Evolutionary conservation across 2,888 invertebrate genomes (phyloP).

Genomic region (Cephus rjabovi): DNA sequence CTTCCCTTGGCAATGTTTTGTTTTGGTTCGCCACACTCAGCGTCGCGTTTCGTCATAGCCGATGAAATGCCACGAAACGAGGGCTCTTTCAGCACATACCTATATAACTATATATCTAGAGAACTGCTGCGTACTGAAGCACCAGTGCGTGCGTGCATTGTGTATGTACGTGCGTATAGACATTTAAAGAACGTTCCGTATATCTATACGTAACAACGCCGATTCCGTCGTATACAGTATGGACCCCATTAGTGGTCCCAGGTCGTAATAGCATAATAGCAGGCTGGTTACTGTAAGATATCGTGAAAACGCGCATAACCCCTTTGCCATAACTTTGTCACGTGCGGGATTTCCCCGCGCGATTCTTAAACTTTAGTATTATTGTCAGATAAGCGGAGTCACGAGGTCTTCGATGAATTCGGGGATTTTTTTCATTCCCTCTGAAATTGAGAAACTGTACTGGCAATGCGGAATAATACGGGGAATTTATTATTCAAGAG

Average conservation of each 20-base stretch:
- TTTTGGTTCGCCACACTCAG: neutral
- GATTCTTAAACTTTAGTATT: neutral
- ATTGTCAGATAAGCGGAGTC: neutral
- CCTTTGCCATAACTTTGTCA: conserved; percentile 24
- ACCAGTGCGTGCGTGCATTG: neutral
- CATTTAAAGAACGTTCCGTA: neutral
- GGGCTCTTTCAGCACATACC: neutral
- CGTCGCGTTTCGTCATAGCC: neutral
- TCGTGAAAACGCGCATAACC: conserved; percentile 28
- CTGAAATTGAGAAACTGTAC: neutral
- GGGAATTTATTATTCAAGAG: neutral
- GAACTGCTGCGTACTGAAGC: neutral
- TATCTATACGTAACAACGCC: conserved; percentile 27
- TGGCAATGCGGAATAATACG: neutral
- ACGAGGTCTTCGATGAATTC: neutral
- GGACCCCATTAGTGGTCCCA: conserved; percentile 37
- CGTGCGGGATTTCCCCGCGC: neutral
- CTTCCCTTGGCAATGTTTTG: neutral
- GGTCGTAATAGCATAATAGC: conserved; percentile 45
- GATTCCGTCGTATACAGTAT: conserved; percentile 40
- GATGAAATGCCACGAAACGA: neutral
- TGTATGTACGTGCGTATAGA: neutral
- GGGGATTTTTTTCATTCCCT: neutral
- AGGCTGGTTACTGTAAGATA: conserved; percentile 34
- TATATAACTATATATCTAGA: neutral